Evolutionary conservation across 1,140 invertebrate genomes (phyloP).

Genomic region (Cylas formicarius): DNA sequence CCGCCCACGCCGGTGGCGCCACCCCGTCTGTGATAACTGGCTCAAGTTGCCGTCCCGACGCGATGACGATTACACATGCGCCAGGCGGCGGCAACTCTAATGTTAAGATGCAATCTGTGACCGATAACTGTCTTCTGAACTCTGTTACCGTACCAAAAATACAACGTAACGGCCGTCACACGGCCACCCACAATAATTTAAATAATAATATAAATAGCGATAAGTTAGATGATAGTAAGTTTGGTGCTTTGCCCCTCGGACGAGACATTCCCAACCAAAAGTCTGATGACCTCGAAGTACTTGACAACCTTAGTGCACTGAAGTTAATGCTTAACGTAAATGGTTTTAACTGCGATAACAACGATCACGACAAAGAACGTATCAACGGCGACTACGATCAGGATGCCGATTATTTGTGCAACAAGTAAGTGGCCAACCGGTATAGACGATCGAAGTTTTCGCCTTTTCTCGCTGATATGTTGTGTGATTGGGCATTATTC

Average conservation of each 20-base stretch:
- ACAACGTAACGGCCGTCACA: slow-evolving; percentile 54
- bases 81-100: slow-evolving; percentile 44
- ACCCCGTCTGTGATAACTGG: slow-evolving; percentile 66
- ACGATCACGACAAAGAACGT: slow-evolving; percentile 23
- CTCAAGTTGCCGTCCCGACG: slow-evolving; percentile 47
- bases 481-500: no score
- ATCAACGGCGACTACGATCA: slow-evolving; percentile 6
- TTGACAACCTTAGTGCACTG: slow-evolving; percentile 30
- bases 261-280: slow-evolving; percentile 55
- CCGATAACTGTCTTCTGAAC: slow-evolving; percentile 57
- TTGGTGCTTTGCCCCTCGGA: slow-evolving; percentile 48
- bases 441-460: slow-evolving; percentile 3
- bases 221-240: slow-evolving; percentile 39
- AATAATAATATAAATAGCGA: slow-evolving; percentile 28
- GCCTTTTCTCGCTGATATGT: neutral
- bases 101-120: slow-evolving; percentile 62
- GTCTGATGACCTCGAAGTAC: slow-evolving; percentile 42
- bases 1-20: slow-evolving; percentile 38
- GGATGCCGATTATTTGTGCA: no score
- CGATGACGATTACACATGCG: neutral
- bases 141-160: slow-evolving; percentile 56
- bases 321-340: slow-evolving; percentile 27
- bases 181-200: slow-evolving; percentile 45
- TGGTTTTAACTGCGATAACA: slow-evolving; percentile 28
- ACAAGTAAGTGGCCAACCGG: slow-evolving; percentile 23